Evolutionary conservation across 1,140 invertebrate genomes (phyloP).

Genomic region (Thaumatotibia leucotreta): DNA sequence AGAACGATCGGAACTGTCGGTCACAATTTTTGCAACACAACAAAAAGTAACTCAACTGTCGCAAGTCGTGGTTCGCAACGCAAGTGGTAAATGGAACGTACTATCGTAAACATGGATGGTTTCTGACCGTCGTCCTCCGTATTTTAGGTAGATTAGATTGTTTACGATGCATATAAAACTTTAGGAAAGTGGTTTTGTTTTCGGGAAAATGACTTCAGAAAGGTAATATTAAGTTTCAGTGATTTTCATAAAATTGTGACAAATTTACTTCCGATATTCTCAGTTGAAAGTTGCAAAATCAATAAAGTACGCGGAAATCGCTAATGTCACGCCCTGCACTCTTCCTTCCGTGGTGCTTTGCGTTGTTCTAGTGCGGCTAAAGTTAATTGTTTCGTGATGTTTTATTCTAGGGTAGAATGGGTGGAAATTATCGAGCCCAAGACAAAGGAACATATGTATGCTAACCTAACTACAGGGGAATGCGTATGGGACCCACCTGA

Average conservation of each 20-base stretch:
- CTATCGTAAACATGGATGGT: conserved; percentile 59
- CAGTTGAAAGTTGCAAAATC: conserved; percentile 73
- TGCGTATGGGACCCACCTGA: conserved; percentile 98
- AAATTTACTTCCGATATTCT: conserved; percentile 52
- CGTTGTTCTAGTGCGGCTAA: conserved; percentile 30
- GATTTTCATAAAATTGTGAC: conserved; percentile 30
- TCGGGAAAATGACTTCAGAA: conserved; percentile 64
- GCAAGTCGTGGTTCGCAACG: background rate
- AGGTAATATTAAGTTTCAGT: conserved; percentile 46
- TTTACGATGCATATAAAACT: conserved; percentile 49
- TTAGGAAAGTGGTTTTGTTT: conserved; percentile 28
- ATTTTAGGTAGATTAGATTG: conserved; percentile 60
- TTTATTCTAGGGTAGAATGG: conserved; percentile 92
- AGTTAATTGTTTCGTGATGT: conserved; percentile 46
- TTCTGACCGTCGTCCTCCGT: conserved; percentile 48
- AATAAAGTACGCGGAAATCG: conserved; percentile 74
- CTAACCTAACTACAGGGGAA: conserved; percentile 97
- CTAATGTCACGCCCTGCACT: conserved; percentile 74
- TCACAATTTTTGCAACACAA: background rate
- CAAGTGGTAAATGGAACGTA: conserved; percentile 10
- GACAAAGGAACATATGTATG: conserved; percentile 99
- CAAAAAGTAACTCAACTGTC: background rate
- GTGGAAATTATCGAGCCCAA: conserved; percentile 99
- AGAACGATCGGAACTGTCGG: background rate
- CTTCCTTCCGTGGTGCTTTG: conserved; percentile 46